Evolutionary conservation across 2,888 invertebrate species (phyloP).

Genomic region (Chouioia cunea): DNA sequence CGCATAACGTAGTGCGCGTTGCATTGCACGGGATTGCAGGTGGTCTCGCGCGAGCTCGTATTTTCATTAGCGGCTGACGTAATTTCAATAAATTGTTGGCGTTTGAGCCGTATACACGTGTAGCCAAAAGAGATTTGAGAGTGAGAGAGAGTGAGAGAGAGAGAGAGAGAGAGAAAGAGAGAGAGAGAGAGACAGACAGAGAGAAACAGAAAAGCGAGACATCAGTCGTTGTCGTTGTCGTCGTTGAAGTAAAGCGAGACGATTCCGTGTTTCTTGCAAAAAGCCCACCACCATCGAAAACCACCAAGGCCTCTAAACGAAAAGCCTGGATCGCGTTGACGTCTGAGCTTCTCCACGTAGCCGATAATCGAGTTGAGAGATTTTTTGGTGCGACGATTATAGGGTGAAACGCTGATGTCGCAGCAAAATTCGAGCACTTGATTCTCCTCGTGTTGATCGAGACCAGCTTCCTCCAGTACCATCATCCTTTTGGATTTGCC

Average conservation of each 20-base stretch:
- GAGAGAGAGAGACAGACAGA: too few relatives aligned
- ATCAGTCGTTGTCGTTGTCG: conserved; percentile 65
- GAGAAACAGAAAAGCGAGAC: not conserved
- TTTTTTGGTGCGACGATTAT: conserved; percentile 80
- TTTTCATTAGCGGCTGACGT: conserved; percentile 4
- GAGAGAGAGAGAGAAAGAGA: too few relatives aligned
- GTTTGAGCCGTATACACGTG: too few relatives aligned
- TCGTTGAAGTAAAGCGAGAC: conserved; percentile 74
- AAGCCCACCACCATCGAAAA: conserved; percentile 87
- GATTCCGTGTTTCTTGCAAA: conserved; percentile 83
- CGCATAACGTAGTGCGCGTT: not conserved
- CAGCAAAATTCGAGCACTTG: conserved; percentile 81
- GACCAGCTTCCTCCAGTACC: conserved; percentile 78
- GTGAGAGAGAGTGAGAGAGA: too few relatives aligned
- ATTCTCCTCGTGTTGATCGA: conserved; percentile 74
- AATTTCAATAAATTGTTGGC: too few relatives aligned
- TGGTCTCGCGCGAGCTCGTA: too few relatives aligned
- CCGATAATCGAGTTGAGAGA: conserved; percentile 75
- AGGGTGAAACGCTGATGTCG: conserved; percentile 78
- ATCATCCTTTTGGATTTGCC: conserved; percentile 84
- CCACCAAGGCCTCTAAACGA: conserved; percentile 79
- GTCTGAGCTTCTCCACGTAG: conserved; percentile 77
- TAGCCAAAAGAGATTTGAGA: too few relatives aligned
- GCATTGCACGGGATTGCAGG: not conserved
- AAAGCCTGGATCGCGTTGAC: conserved; percentile 75